Percentiles rank a stretch among this genome's conserved stretches.
Evolutionary conservation across 2,113 vertebrate genomes (phyloP).

Genomic region (Channa maculata): DNA sequence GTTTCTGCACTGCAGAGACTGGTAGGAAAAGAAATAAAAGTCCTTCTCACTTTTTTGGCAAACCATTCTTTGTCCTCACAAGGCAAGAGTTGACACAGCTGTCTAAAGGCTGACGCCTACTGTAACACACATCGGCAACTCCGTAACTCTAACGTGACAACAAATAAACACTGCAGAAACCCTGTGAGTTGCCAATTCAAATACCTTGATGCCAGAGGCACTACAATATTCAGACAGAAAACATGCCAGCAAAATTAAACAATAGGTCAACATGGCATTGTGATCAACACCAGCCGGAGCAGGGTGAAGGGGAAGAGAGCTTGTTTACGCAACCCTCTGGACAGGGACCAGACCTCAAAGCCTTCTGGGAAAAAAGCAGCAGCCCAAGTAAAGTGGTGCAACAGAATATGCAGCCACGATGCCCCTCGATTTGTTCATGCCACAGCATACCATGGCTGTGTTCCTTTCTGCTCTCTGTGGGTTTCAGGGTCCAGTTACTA

Average conservation of each 20-base stretch:
- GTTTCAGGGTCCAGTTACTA: slow-evolving; percentile 57
- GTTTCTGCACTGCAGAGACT: slow-evolving; percentile 21
- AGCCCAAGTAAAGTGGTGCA: slow-evolving; percentile 72
- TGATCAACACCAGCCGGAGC: slow-evolving; percentile 70
- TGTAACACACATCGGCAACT: slow-evolving; percentile 62
- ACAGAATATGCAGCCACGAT: slow-evolving; percentile 59
- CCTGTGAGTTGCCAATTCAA: slow-evolving; percentile 77
- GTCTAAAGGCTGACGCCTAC: slow-evolving; percentile 65
- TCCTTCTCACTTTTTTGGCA: slow-evolving; percentile 48
- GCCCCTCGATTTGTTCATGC: slow-evolving; percentile 62
- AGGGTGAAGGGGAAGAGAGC: slow-evolving; percentile 44
- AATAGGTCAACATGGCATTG: slow-evolving; percentile 74
- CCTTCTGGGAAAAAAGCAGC: slow-evolving; percentile 62
- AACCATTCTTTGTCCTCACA: slow-evolving; percentile 45
- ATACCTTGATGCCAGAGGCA: slow-evolving; percentile 71
- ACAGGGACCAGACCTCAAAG: slow-evolving; percentile 70
- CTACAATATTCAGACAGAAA: slow-evolving; percentile 66
- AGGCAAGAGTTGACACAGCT: slow-evolving; percentile 80
- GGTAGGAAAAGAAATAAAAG: slow-evolving; percentile 45
- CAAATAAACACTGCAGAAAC: slow-evolving; percentile 80
- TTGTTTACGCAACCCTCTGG: slow-evolving; percentile 71
- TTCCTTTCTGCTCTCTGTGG: slow-evolving; percentile 61
- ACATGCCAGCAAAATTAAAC: slow-evolving; percentile 76
- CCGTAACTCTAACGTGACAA: slow-evolving; percentile 81
- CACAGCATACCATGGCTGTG: slow-evolving; percentile 54